These are phyloP conservation scores for Reinhardtius hippoglossoides DNA, from an alignment of 2,113 vertebrate genomes.

Conservation along the genomic window DNA sequence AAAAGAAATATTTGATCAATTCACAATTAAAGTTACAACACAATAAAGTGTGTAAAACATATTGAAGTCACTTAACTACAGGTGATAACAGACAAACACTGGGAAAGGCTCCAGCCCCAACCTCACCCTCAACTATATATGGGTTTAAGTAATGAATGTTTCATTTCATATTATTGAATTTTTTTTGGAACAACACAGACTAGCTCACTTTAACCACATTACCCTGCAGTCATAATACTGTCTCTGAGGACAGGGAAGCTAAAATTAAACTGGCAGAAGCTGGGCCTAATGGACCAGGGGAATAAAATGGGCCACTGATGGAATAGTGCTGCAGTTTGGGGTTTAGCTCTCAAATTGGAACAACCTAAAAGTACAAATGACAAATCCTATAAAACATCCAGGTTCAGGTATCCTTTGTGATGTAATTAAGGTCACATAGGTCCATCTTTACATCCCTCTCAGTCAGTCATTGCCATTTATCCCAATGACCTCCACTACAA, in stretches of 20 bases:
- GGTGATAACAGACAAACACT: neutral
- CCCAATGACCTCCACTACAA: neutral
- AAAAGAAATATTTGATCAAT: neutral
- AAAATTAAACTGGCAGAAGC: conserved; percentile 16
- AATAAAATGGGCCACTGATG: neutral
- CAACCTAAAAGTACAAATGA: neutral
- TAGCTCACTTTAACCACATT: neutral
- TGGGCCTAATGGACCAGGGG: neutral
- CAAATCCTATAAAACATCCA: neutral
- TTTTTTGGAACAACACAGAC: neutral
- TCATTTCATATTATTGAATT: neutral
- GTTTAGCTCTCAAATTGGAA: neutral
- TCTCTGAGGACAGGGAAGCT: neutral
- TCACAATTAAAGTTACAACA: too few species aligned
- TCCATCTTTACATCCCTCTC: neutral
- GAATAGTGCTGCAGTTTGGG: neutral
- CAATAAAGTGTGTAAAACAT: too few species aligned
- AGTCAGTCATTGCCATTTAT: neutral
- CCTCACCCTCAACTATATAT: too few species aligned
- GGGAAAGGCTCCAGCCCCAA: too few species aligned
- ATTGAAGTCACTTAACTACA: neutral
- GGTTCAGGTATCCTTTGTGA: neutral
- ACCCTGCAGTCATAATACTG: neutral
- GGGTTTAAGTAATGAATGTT: too few species aligned
- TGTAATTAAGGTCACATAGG: neutral